A percentile compares a stretch with the other conserved stretches of the same genome.
These are phyloP conservation scores for Coleophora flavipennella DNA, from an alignment of 2,888 invertebrate genomes.

Conservation along the genomic window DNA sequence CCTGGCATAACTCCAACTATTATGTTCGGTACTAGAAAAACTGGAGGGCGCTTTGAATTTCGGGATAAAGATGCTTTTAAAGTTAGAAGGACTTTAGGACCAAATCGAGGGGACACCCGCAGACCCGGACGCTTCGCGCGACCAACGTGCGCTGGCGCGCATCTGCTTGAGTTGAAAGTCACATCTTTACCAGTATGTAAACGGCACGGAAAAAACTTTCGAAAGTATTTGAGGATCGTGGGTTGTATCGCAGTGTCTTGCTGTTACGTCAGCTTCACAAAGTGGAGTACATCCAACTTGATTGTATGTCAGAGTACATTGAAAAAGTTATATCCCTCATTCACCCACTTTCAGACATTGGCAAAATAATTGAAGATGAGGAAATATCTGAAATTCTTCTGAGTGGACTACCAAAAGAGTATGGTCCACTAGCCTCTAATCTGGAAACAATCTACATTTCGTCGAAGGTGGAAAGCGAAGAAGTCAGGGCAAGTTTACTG, in stretches of 20 bases:
- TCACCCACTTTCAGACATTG: too few relatives aligned
- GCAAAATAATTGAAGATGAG: too few relatives aligned
- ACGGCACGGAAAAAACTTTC: neutral
- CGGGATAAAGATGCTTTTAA: neutral
- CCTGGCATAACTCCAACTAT: neutral
- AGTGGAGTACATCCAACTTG: slow-evolving; percentile 1
- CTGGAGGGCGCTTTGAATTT: neutral
- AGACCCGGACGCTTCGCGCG: neutral
- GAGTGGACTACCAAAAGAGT: too few relatives aligned
- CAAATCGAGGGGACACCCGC: neutral
- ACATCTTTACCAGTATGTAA: neutral
- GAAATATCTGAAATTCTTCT: too few relatives aligned
- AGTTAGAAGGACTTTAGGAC: neutral
- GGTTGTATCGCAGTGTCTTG: slow-evolving; percentile 6
- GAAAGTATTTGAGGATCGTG: slow-evolving; percentile 5
- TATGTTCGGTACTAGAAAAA: neutral
- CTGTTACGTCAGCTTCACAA: slow-evolving; percentile 6
- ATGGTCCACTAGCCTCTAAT: too few relatives aligned
- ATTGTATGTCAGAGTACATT: slow-evolving; percentile 5
- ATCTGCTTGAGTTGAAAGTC: neutral
- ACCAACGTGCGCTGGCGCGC: neutral
- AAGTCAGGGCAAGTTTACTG: too few relatives aligned
- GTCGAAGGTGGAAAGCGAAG: too few relatives aligned
- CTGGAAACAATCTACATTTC: too few relatives aligned
- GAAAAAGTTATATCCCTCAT: slow-evolving; percentile 4